phyloP scores from a whole-genome alignment of 2,797 vertebrate species.

The Sternotherus odoratus region DNA sequence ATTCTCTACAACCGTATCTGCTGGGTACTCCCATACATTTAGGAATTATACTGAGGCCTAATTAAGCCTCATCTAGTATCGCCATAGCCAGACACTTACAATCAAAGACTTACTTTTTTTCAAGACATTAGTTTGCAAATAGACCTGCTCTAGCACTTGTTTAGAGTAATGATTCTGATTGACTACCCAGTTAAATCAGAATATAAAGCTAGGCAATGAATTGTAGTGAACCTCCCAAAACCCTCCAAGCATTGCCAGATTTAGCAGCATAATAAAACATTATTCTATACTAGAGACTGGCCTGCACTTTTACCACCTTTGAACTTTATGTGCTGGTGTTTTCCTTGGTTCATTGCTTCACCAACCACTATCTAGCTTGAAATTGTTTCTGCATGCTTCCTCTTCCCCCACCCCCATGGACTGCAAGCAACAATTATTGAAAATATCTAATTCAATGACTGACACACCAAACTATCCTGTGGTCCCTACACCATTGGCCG shows the following conservation, averaged over 20 bases:
- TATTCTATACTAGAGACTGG: background rate
- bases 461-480: background rate
- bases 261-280: accelerated
- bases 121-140: constrained; percentile 41
- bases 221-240: background rate
- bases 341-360: constrained; percentile 21
- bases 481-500: background rate
- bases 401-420: background rate
- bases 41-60: no score
- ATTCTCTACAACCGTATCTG: no score
- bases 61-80: no score
- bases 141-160: background rate
- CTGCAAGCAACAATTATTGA: background rate
- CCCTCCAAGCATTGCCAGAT: background rate
- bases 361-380: constrained; percentile 3
- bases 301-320: background rate
- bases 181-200: background rate
- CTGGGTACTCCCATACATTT: no score
- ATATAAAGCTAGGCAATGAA: accelerated
- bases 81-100: constrained; percentile 3
- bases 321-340: constrained; percentile 17
- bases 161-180: background rate
- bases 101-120: constrained; percentile 40
- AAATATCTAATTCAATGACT: background rate
- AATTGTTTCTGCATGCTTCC: background rate